Base-by-base conservation (phyloP, 1,140 invertebrate genomes). In the Aphelenchoides besseyi region DNA sequence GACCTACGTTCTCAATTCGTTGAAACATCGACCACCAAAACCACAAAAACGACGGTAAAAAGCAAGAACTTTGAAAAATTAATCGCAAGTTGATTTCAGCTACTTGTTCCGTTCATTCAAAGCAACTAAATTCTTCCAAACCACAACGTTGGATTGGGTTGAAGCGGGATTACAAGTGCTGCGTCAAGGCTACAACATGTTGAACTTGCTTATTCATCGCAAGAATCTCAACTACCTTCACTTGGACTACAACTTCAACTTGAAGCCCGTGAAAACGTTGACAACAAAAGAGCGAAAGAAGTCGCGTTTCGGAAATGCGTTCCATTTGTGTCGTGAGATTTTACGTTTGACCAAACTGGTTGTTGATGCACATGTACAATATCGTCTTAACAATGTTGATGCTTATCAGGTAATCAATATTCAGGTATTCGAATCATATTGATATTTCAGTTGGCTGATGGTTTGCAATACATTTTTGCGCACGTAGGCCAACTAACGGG, bases 221-320 rank as follows among this genome's bases (percentile, higher is more conserved):
- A 99, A 99, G 86, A 99, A 99, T 87, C 89, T 99, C 5, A 99
- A 99, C 85, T 99, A 99, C 85, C 89, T 99, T 32, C 97, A 99
- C 89, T 89, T 99, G 85, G 97, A 99, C 88, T 99, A 98, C 85
- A 99, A 99, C 86, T 99, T 99, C 84, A 99, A 99, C 85, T 88
- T 99, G 83, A 99, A 99, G 86, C 97, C 97, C 0, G 96, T 99
- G 0, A 99, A 99, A 85, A 99, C 97, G 0, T 87, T 99, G 35
- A 99, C 97, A 0, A 99, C 97, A 0, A 80, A 87, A 81, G 96
- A 99, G 84, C 90, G 97, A 85, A 99, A 99, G 87, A 99, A 99
- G 84, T 98, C 95, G 8, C 89, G 97, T 68, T 99, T 99, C 85
- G 97, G 96, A 86, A 99, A 99, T 89, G 95, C 97, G 71, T 99